A percentile compares a stretch with the other conserved stretches of the same genome.
phyloP scores from a whole-genome alignment of 1,140 invertebrate species.

The Zaprionus ghesquierei region DNA sequence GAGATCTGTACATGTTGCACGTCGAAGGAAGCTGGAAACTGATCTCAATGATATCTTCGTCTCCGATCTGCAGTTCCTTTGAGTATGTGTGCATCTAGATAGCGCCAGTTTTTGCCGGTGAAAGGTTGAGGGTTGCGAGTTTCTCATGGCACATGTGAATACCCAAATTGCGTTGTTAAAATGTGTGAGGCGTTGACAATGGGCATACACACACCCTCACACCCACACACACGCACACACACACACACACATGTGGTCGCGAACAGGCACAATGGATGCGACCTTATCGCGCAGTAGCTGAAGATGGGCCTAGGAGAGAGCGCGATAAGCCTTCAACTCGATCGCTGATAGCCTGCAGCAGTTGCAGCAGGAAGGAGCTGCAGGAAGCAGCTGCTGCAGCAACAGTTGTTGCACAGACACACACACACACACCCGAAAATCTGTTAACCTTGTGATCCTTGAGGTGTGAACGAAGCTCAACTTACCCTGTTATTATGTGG shows the following conservation, averaged over 20 bases:
- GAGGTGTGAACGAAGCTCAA: slow-evolving; percentile 51
- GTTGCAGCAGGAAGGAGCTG: slow-evolving; percentile 53
- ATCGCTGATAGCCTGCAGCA: slow-evolving; percentile 31
- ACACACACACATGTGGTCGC: not conserved
- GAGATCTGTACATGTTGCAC: slow-evolving; percentile 70
- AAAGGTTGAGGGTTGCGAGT: slow-evolving; percentile 19
- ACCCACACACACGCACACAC: not conserved
- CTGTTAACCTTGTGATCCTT: slow-evolving; percentile 51
- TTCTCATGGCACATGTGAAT: slow-evolving; percentile 62
- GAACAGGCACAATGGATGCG: slow-evolving; percentile 49
- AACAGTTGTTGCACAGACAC: slow-evolving; percentile 10
- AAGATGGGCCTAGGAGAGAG: slow-evolving; percentile 46
- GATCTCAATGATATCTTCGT: slow-evolving; percentile 4
- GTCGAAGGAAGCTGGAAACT: slow-evolving; percentile 26
- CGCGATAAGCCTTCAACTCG: slow-evolving; percentile 50
- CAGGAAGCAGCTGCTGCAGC: slow-evolving; percentile 45
- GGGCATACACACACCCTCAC: slow-evolving; percentile 16
- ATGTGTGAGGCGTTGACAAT: slow-evolving; percentile 76
- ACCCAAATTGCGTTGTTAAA: slow-evolving; percentile 78
- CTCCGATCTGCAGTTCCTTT: slow-evolving; percentile 33
- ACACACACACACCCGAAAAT: slow-evolving; percentile 39
- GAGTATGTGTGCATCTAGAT: slow-evolving; percentile 47
- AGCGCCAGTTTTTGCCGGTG: slow-evolving; percentile 41
- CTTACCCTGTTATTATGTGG: slow-evolving; percentile 70
- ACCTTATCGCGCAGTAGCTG: slow-evolving; percentile 47